These are phyloP conservation scores for Eutrigla gurnardus DNA, from an alignment of 2,797 vertebrate species.

Conservation along the genomic window DNA sequence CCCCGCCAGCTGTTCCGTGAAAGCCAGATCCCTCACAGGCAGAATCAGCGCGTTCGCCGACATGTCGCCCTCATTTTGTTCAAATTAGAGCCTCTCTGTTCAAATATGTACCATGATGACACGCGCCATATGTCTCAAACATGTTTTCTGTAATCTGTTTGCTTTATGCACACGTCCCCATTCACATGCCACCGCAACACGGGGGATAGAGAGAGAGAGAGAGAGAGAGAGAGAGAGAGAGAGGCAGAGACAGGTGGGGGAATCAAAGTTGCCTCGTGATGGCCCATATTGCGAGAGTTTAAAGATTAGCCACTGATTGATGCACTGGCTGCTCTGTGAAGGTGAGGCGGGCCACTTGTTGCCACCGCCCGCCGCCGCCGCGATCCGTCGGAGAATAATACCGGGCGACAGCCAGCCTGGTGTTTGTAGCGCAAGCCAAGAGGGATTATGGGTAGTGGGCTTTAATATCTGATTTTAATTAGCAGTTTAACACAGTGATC, in stretches of 20 bases:
- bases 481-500: slow-evolving; percentile 85
- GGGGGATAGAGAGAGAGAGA: too few species aligned
- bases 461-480: slow-evolving; percentile 88
- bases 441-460: slow-evolving; percentile 83
- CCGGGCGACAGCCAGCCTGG: slow-evolving; percentile 72
- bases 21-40: slow-evolving; percentile 69
- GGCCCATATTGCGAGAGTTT: slow-evolving; percentile 34
- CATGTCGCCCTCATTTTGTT: slow-evolving; percentile 59
- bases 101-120: slow-evolving; percentile 57
- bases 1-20: slow-evolving; percentile 75
- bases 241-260: background rate
- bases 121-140: slow-evolving; percentile 31
- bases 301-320: slow-evolving; percentile 64
- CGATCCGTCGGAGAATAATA: slow-evolving; percentile 60
- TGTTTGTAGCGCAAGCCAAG: slow-evolving; percentile 79
- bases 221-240: too few species aligned
- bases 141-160: slow-evolving; percentile 49
- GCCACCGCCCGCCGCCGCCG: slow-evolving; percentile 25
- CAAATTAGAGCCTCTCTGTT: slow-evolving; percentile 66
- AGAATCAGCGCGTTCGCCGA: slow-evolving; percentile 53
- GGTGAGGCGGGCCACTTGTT: slow-evolving; percentile 66
- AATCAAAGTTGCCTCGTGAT: slow-evolving; percentile 36
- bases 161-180: slow-evolving; percentile 7
- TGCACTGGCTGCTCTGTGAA: slow-evolving; percentile 58
- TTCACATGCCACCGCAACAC: background rate